These are phyloP conservation scores for Siniperca chuatsi DNA, from an alignment of 2,113 vertebrate genomes.

Conservation along the genomic window DNA sequence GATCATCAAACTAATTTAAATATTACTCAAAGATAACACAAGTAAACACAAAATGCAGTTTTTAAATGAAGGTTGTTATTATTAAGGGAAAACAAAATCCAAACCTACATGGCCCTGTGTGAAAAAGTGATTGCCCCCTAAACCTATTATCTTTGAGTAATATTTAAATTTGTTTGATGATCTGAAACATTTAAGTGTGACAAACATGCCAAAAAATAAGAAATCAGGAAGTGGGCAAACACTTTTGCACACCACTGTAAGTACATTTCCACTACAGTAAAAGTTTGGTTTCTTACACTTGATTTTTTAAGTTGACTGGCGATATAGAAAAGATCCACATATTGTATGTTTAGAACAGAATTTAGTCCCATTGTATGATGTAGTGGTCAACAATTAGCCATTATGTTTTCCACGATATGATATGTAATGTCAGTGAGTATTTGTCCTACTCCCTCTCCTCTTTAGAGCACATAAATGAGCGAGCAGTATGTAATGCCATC, in stretches of 20 bases:
- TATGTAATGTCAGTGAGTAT: neutral
- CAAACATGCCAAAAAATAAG: no score
- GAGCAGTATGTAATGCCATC: constrained; percentile 89
- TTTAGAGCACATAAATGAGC: constrained; percentile 90
- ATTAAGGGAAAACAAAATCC: no score
- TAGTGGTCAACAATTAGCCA: neutral
- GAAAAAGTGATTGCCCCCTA: no score
- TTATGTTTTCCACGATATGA: neutral
- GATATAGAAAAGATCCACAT: neutral
- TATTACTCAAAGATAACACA: no score
- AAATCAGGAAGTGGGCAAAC: no score
- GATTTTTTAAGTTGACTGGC: neutral
- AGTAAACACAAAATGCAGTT: no score
- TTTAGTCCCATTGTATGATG: neutral
- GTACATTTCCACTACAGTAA: neutral
- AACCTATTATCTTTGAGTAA: no score
- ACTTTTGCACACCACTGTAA: neutral
- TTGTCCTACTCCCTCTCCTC: constrained; percentile 30
- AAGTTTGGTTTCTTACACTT: neutral
- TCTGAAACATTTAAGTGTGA: no score
- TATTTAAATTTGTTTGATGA: no score
- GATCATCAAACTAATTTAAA: no score
- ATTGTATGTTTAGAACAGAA: neutral
- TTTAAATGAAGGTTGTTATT: no score
- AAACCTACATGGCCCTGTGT: no score